phyloP scores from a whole-genome alignment of 2,113 vertebrate species.

The Trematomus loennbergii region DNA sequence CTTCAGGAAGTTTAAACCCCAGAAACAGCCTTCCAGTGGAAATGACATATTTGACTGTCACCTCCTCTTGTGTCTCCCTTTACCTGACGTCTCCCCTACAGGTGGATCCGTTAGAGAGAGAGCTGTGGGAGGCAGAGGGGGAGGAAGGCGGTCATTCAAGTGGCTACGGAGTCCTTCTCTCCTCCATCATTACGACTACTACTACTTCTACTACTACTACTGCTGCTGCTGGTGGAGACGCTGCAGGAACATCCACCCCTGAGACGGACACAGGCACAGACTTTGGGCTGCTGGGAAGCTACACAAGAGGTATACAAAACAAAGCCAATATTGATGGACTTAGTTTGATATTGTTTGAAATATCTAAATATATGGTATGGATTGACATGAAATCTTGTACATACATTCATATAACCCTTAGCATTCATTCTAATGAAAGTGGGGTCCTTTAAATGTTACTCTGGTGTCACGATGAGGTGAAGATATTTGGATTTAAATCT shows the following conservation, averaged over 20 bases:
- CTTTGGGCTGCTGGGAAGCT: slow-evolving; percentile 65
- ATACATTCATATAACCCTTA: too few species aligned
- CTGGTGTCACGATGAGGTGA: too few species aligned
- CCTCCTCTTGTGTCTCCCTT: neutral
- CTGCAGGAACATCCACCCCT: slow-evolving; percentile 38
- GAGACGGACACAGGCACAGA: slow-evolving; percentile 73
- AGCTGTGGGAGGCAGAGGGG: slow-evolving; percentile 54
- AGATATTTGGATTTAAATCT: too few species aligned
- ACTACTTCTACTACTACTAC: neutral
- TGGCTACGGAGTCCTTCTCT: slow-evolving; percentile 42
- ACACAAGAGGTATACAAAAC: slow-evolving; percentile 31
- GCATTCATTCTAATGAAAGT: too few species aligned
- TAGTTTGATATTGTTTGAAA: too few species aligned
- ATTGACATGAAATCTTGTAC: too few species aligned
- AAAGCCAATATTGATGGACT: too few species aligned
- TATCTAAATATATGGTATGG: too few species aligned
- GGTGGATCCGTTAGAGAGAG: slow-evolving; percentile 42
- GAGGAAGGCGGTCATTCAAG: slow-evolving; percentile 66
- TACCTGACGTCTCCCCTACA: neutral
- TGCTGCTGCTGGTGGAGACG: neutral
- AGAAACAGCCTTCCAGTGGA: too few species aligned
- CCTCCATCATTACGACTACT: slow-evolving; percentile 16
- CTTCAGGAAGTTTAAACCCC: too few species aligned
- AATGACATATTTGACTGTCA: neutral
- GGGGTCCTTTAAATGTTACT: too few species aligned